Evolutionary conservation across 2,888 invertebrate species (phyloP), one percentile per base, ranked within the genome.

Genomic region (Stenodema calcarata): DNA sequence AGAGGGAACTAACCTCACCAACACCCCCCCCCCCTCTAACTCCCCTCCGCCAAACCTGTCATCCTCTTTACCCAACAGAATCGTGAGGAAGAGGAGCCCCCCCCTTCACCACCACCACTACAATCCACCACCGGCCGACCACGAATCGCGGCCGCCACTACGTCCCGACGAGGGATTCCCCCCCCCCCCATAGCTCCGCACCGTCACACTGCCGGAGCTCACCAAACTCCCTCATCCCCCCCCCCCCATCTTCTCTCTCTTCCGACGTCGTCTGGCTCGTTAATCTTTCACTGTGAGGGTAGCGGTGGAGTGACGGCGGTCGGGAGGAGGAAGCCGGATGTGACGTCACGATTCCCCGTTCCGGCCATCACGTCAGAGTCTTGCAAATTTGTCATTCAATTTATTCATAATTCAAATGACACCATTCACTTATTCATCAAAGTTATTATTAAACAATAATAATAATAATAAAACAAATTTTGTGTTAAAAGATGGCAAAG

Each of bases 241-340:
- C 4, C 3, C 70, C 0, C 70, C 70, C 30, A 30, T 16, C 70
- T 18, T 12, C 73, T 4, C 35, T 16, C 4, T 18, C 16, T 6
- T n/a, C 35, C 16, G 35, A 30, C 30, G 14, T 23, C 54, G 80
- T 80, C 80, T 28, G 80, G 80, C 80, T 80, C 80, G 80, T 80
- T 80, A 80, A 80, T 80, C 80, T 80, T 80, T 80, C 80, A 80
- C 80, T 44, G 44, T 41, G 73, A 41, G 73, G 28, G 54, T n/a
- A n/a, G n/a, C n/a, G n/a, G n/a, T n/a, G n/a, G n/a, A n/a, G n/a
- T n/a, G n/a, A 18, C 14, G 69, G 28, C 28, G 30, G 28, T 11
- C 12, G 69, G 11, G 69, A 18, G 69, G 18, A 69, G n/a, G n/a
- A n/a, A n/a, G n/a, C n/a, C n/a, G n/a, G n/a, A n/a, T n/a, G n/a